phyloP scores from a whole-genome alignment of 2,797 vertebrate species.

The Denticeps clupeoides region DNA sequence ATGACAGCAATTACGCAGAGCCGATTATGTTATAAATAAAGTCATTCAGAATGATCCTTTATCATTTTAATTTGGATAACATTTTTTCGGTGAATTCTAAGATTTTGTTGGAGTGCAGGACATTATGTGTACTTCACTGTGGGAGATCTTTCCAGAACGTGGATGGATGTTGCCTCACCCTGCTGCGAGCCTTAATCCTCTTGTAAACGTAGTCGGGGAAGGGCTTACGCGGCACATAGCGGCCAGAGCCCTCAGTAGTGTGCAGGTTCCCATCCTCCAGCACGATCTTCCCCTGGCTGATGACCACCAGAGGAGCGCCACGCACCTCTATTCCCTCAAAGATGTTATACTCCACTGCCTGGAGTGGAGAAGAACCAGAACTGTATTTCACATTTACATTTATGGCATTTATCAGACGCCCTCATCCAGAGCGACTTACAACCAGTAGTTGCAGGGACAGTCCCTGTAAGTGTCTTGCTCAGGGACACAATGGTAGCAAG shows the following conservation, averaged over 20 bases:
- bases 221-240: constrained; percentile 81
- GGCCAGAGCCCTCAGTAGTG: constrained; percentile 79
- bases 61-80: no score
- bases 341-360: constrained; percentile 95
- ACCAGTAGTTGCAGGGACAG: no score
- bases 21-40: no score
- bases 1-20: neutral
- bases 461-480: no score
- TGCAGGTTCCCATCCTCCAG: constrained; percentile 87
- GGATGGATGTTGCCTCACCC: constrained; percentile 57
- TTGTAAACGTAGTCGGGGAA: constrained; percentile 98
- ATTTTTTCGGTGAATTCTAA: no score
- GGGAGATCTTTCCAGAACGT: no score
- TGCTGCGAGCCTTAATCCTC: constrained; percentile 95
- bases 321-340: constrained; percentile 92
- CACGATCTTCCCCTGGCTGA: constrained; percentile 96
- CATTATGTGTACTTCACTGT: no score
- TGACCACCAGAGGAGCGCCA: constrained; percentile 86
- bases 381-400: neutral
- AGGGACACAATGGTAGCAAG: no score
- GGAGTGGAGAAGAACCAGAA: neutral
- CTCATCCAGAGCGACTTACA: no score
- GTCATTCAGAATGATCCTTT: no score
- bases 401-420: neutral
- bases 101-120: no score